Percentiles rank a stretch among this genome's conserved stretches.
Evolutionary conservation across 2,888 invertebrate species (phyloP).

Genomic region (Lathronympha strigana): DNA sequence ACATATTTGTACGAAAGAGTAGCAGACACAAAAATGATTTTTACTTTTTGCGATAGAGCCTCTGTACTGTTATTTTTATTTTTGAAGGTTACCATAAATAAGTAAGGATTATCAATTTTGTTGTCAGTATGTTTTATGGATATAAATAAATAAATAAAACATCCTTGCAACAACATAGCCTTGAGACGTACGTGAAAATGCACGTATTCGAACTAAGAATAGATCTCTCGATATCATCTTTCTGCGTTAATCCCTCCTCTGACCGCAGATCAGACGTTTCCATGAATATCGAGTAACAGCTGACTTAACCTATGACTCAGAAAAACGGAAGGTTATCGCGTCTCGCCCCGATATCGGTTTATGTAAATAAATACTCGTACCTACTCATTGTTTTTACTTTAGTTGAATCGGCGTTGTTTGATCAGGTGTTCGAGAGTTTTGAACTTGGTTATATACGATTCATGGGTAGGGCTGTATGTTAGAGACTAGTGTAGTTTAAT

Average conservation of each 20-base stretch:
- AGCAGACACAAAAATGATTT: too few relatives aligned
- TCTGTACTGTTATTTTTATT: too few relatives aligned
- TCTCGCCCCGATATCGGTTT: constrained; percentile 10
- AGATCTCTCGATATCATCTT: constrained; percentile 19
- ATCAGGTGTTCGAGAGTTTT: constrained; percentile 19
- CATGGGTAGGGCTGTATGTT: too few relatives aligned
- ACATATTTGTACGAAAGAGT: too few relatives aligned
- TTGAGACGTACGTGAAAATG: neutral
- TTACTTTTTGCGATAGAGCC: too few relatives aligned
- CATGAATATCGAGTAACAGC: constrained; percentile 7
- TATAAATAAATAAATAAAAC: too few relatives aligned
- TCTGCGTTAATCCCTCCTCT: neutral
- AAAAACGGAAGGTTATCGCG: constrained; percentile 1
- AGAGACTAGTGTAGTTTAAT: too few relatives aligned
- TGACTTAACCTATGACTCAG: constrained; percentile 20
- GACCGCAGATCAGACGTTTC: neutral
- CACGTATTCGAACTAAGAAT: neutral
- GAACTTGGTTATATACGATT: too few relatives aligned
- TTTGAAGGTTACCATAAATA: too few relatives aligned
- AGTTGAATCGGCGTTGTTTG: constrained; percentile 16
- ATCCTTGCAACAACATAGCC: too few relatives aligned
- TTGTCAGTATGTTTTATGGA: too few relatives aligned
- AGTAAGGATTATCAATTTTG: too few relatives aligned
- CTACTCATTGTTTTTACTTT: constrained; percentile 25
- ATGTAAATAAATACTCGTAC: constrained; percentile 30